Evolutionary conservation across 2,113 vertebrate genomes (phyloP), one percentile per base, ranked within the genome.

Genomic region (Accipiter virgatus): DNA sequence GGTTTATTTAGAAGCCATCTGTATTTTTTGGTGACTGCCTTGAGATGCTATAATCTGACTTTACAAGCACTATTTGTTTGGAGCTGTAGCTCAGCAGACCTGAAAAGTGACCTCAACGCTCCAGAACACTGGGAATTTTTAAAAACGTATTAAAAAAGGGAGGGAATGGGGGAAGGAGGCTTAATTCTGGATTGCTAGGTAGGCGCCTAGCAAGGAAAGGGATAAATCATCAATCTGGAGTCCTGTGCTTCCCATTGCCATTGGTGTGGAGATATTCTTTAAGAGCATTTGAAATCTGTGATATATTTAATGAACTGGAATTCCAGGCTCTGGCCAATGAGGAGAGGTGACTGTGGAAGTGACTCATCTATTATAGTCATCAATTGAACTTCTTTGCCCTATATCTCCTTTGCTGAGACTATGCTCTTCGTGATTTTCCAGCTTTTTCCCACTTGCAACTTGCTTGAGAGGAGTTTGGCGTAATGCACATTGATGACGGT

Each of bases 401-500:
- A 0, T 32, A 7, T 32, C 19, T 50, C 71, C n/a, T 77, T 52
- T 77, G 43, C 63, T 80, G 71, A 77, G 66, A n/a, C 14, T 31
- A 13, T 4, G 7, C 18, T 29, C 14, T 8, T 56, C 21, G 11
- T 26, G 63, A 23, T 70, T 88, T 82, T 36, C 80, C 72, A 80
- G 16, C 58, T 68, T 71, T 81, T 59, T 20, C 71, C 40, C 22
- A 10, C 83, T 15, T 18, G 53, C 81, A 70, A 48, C 68, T 87
- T n/a, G 48, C n/a, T 29, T 8, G 34, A 47, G 62, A 68, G 23
- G 66, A 52, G 6, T 56, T 70, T 18, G 40, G 20, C 1, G 1
- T 66, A 17, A 7, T 5, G 38, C 50, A 17, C 40, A 1, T 1
- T 18, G 29, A 11, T 36, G 74, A 3, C 2, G 6, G 15, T 16